Percentiles rank a stretch among this genome's conserved stretches.
Evolutionary conservation across 2,888 invertebrate genomes (phyloP).

Genomic region (Penaeus monodon): DNA sequence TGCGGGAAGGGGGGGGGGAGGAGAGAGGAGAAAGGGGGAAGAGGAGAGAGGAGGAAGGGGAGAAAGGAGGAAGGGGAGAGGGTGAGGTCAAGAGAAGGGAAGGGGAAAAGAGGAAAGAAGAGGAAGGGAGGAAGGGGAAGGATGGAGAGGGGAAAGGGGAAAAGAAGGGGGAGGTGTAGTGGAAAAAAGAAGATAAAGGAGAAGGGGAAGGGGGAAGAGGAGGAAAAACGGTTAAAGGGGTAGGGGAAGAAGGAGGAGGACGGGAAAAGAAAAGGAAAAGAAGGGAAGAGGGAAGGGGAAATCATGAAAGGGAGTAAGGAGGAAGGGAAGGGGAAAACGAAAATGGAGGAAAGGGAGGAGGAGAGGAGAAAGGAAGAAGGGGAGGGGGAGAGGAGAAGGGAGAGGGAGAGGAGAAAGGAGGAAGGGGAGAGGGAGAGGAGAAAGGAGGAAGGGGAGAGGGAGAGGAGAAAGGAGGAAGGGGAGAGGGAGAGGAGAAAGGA

Average conservation of each 20-base stretch:
- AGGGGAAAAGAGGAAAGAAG: too few relatives aligned
- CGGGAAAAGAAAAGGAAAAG: background rate
- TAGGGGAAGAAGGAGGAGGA: background rate
- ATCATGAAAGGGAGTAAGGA: background rate
- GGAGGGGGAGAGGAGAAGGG: background rate
- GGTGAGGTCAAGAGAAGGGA: fast-evolving
- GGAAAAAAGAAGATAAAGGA: too few relatives aligned
- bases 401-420: background rate
- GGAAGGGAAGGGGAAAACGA: background rate
- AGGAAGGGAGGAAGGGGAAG: too few relatives aligned
- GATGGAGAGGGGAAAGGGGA: too few relatives aligned
- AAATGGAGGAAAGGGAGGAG: too few relatives aligned
- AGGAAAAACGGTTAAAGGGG: background rate
- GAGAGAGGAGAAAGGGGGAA: fast-evolving
- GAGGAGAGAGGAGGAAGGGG: fast-evolving
- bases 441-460: too few relatives aligned
- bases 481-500: background rate
- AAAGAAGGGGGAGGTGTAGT: too few relatives aligned
- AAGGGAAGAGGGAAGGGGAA: background rate
- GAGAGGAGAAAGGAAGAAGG: too few relatives aligned
- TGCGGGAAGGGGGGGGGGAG: too few relatives aligned
- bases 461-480: background rate
- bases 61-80: too few relatives aligned
- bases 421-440: too few relatives aligned
- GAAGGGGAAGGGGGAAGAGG: background rate